phyloP scores from a whole-genome alignment of 2,113 vertebrate species.

The Oncorhynchus keta region DNA sequence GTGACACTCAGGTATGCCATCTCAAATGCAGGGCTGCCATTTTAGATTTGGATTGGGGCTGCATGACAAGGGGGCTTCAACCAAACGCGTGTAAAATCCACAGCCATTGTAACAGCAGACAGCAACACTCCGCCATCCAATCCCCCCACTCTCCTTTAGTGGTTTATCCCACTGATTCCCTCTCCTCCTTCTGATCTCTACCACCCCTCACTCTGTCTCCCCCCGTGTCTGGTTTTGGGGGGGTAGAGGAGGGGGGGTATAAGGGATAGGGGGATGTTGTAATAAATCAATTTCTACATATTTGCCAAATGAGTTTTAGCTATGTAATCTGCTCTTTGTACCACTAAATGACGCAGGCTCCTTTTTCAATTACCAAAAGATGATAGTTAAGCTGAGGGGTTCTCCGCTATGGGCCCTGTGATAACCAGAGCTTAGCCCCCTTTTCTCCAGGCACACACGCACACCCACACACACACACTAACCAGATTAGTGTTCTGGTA shows the following conservation, averaged over 20 bases:
- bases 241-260: slow-evolving; percentile 56
- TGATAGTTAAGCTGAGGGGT: slow-evolving; percentile 76
- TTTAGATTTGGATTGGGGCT: slow-evolving; percentile 55
- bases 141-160: slow-evolving; percentile 4
- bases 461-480: slow-evolving; percentile 80
- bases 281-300: slow-evolving; percentile 74
- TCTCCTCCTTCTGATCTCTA: slow-evolving; percentile 17
- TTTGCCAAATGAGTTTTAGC: slow-evolving; percentile 81
- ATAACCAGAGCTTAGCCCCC: slow-evolving; percentile 57
- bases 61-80: slow-evolving; percentile 59
- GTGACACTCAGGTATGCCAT: slow-evolving; percentile 60
- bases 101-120: slow-evolving; percentile 64
- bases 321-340: slow-evolving; percentile 83
- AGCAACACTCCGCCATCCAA: slow-evolving; percentile 8
- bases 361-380: slow-evolving; percentile 82
- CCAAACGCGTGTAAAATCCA: slow-evolving; percentile 49
- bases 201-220: slow-evolving; percentile 38
- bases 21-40: slow-evolving; percentile 45
- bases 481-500: slow-evolving; percentile 93
- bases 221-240: slow-evolving; percentile 57
- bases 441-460: slow-evolving; percentile 52
- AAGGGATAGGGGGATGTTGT: slow-evolving; percentile 38
- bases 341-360: slow-evolving; percentile 73
- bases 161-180: slow-evolving; percentile 5
- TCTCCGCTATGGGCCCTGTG: slow-evolving; percentile 61